A percentile compares a stretch with the other conserved stretches of the same genome.
Evolutionary conservation across 2,113 vertebrate species (phyloP).

Genomic region (Poicephalus meyeri): DNA sequence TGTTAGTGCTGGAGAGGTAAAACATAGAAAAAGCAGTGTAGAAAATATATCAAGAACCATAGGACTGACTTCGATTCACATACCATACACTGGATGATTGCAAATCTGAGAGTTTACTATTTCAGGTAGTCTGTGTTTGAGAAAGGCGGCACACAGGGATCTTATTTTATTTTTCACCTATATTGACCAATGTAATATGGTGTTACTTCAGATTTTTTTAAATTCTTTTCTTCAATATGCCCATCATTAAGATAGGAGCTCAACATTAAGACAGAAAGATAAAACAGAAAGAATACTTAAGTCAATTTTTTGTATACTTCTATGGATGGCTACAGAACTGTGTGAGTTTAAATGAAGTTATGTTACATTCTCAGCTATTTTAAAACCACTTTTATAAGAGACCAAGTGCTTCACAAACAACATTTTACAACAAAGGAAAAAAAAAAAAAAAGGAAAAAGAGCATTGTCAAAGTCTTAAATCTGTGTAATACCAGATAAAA

Average conservation of each 20-base stretch:
- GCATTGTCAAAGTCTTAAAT: background rate
- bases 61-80: background rate
- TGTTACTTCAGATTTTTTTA: background rate
- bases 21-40: background rate
- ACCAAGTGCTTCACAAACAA: background rate
- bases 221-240: background rate
- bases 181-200: background rate
- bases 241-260: background rate
- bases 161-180: background rate
- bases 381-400: background rate
- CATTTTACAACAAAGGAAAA: fast-evolving
- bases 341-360: background rate
- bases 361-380: background rate
- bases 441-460: background rate
- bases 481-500: background rate
- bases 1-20: background rate
- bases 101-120: background rate
- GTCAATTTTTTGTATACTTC: background rate
- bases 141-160: background rate
- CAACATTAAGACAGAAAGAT: background rate
- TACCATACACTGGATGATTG: fast-evolving
- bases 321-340: background rate
- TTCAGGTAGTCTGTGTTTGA: background rate
- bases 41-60: background rate
- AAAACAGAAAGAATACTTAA: background rate